Percentiles rank a stretch among this genome's conserved stretches.
Evolutionary conservation across 2,113 vertebrate species (phyloP).

Genomic region (Pollachius pollachius): DNA sequence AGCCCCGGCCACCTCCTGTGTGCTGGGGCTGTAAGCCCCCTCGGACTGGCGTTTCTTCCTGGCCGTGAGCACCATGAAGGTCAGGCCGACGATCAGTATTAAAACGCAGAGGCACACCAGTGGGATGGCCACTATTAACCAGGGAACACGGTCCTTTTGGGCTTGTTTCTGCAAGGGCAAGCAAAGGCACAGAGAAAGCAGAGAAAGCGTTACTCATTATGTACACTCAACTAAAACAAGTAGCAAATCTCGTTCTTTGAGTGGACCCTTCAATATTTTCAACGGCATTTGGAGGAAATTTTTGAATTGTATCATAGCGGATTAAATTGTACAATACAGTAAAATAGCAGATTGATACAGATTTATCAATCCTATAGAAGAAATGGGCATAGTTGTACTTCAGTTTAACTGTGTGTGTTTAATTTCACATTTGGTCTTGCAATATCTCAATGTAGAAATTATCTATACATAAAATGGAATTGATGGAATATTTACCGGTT

Average conservation of each 20-base stretch:
- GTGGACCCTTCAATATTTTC: too few species aligned
- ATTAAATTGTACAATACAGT: too few species aligned
- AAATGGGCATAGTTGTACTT: too few species aligned
- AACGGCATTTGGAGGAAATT: too few species aligned
- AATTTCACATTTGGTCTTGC: neutral
- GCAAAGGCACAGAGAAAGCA: neutral
- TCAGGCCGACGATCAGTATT: conserved; percentile 77
- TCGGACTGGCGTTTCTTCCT: conserved; percentile 91
- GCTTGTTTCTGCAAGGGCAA: conserved; percentile 75
- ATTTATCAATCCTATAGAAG: neutral
- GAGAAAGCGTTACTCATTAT: neutral
- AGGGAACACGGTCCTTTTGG: conserved; percentile 70
- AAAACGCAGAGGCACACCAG: conserved; percentile 84
- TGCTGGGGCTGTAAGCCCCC: conserved; percentile 91
- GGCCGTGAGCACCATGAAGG: conserved; percentile 85
- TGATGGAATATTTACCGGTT: neutral
- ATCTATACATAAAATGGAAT: too few species aligned
- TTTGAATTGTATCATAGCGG: too few species aligned
- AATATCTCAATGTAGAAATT: too few species aligned
- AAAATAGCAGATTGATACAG: neutral
- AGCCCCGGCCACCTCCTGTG: conserved; percentile 92
- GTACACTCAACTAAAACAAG: neutral
- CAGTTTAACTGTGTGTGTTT: too few species aligned
- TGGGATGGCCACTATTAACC: conserved; percentile 84
- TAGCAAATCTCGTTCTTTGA: too few species aligned